phyloP scores from a whole-genome alignment of 1,140 invertebrate genomes.

The Tribolium madens region DNA sequence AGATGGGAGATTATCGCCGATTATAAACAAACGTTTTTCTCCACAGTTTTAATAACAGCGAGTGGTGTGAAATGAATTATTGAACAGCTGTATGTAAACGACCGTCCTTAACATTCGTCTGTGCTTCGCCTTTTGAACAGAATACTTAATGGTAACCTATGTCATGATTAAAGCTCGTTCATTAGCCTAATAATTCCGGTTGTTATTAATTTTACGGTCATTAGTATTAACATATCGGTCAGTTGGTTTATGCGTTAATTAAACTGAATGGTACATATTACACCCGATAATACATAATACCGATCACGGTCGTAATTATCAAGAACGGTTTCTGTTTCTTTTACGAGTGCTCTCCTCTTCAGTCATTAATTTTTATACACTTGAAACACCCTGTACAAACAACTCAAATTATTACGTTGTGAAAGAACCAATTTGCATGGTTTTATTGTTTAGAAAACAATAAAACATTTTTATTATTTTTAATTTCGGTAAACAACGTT shows the following conservation, averaged over 20 bases:
- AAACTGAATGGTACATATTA: slow-evolving; percentile 28
- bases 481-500: background rate
- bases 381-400: background rate
- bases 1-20: slow-evolving; percentile 3
- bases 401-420: background rate
- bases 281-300: slow-evolving; percentile 23
- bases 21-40: slow-evolving; percentile 8
- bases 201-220: slow-evolving; percentile 41
- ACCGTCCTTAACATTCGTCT: slow-evolving; percentile 33
- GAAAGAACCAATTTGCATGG: background rate
- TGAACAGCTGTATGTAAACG: slow-evolving; percentile 43
- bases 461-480: background rate
- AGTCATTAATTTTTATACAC: background rate
- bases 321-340: slow-evolving; percentile 10
- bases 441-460: background rate
- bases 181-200: slow-evolving; percentile 38
- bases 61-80: slow-evolving; percentile 26
- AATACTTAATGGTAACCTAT: slow-evolving; percentile 18
- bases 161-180: slow-evolving; percentile 43
- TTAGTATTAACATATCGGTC: slow-evolving; percentile 32
- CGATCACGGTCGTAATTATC: background rate
- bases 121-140: slow-evolving; percentile 8
- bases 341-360: background rate
- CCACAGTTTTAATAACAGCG: slow-evolving; percentile 2
- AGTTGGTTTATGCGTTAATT: slow-evolving; percentile 35